Evolutionary conservation across 2,888 invertebrate species (phyloP), one percentile per base, ranked within the genome.

Genomic region (Dolichopus griseipennis): DNA sequence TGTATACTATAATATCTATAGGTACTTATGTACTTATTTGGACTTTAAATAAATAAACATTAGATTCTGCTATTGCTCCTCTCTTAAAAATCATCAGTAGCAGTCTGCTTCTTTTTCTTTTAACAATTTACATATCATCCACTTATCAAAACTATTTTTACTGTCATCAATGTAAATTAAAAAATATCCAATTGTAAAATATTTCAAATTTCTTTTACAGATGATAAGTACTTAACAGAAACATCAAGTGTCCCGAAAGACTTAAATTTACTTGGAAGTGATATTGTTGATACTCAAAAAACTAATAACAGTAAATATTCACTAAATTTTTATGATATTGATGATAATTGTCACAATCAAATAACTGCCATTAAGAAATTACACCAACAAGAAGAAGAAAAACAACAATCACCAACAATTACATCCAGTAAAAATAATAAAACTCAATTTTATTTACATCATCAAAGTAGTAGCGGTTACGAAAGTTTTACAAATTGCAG

Each of bases 211-310:
- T 15, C 18, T 52, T n/a, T n/a, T 12, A 52, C 18, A 52, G 52
- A 52, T 52, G 52, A 52, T 15, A 52, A 52, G 18, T 70, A 72
- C 65, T 70, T 71, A 64, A 69, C 68, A 63, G 67, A 66, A 75
- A 84, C 79, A 75, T 79, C 85, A 64, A 86, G 86, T 75, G 85
- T 89, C 69, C 89, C 89, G 75, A 87, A 87, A 75, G 86, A 88
- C 76, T 83, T 89, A 71, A 87, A 89, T 83, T 83, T 88, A 74
- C 85, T 85, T 82, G 72, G 83, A 83, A 69, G 75, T 82, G 20
- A 27, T 33, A 18, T 1, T 27, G 2, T 27, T 27, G 27, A 27
- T 27, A 64, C 62, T 62, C 62, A 21, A 1, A 62, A 21, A 12
- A 62, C 9, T 18, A 18, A 52, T 52, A 18, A 18, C 15, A 52